Percentiles rank a stretch among this genome's conserved stretches.
These are phyloP conservation scores for Simalia tracyae DNA, from an alignment of 2,797 vertebrate genomes.

Conservation along the genomic window DNA sequence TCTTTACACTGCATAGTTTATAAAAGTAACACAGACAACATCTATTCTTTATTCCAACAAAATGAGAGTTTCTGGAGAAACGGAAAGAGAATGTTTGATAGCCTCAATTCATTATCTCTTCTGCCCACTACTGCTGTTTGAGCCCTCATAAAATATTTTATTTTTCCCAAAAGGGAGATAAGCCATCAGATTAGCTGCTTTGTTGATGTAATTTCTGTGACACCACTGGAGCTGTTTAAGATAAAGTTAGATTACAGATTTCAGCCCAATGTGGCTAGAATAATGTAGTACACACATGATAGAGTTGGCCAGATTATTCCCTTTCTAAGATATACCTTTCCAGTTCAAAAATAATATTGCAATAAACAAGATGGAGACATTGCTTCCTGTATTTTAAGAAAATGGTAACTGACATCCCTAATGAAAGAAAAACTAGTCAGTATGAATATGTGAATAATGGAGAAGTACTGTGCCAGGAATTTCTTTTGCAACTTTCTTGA, in stretches of 20 bases:
- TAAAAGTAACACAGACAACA: neutral
- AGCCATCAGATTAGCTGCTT: neutral
- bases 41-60: slow-evolving; percentile 1
- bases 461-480: neutral
- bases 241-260: slow-evolving; percentile 7
- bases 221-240: neutral
- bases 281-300: neutral
- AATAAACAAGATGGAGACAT: neutral
- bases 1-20: neutral
- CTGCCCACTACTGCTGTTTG: neutral
- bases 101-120: neutral
- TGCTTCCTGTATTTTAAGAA: neutral
- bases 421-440: neutral
- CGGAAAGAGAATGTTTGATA: neutral
- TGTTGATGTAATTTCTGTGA: neutral
- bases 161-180: neutral
- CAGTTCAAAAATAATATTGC: neutral
- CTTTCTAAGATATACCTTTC: neutral
- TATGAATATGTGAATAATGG: neutral
- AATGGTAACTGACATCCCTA: neutral
- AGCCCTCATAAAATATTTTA: neutral
- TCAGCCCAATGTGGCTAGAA: neutral
- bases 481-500: neutral
- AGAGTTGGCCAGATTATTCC: neutral
- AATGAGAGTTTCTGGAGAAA: neutral